Conservation (phyloP, 2,113 vertebrate species). For the Tupaia chinensis region DNA sequence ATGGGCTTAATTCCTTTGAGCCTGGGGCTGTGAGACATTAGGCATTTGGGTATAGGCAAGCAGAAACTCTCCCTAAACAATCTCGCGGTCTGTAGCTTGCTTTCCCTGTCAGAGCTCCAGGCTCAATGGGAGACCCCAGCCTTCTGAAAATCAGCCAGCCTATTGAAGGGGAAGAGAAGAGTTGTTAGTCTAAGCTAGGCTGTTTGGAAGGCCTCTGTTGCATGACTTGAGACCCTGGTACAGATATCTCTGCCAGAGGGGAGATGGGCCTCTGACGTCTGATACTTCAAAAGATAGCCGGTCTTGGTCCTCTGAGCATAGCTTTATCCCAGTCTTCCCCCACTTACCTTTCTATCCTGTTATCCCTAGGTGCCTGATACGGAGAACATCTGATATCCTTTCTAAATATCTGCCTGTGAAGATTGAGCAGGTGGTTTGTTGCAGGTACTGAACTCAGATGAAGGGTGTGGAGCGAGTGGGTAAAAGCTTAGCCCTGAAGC, state of each 20-base stretch:
- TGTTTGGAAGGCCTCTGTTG: conserved; percentile 31
- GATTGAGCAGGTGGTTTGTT: conserved; percentile 98
- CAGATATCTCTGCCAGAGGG: neutral
- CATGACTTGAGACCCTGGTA: neutral
- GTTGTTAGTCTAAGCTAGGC: neutral
- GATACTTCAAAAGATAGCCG: neutral
- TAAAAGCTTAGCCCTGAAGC: neutral
- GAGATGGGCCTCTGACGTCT: conserved; percentile 1
- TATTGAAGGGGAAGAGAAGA: conserved; percentile 40
- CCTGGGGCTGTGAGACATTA: neutral
- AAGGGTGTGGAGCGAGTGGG: neutral
- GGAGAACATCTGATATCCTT: conserved; percentile 97
- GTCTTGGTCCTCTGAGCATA: conserved; percentile 2
- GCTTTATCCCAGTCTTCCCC: conserved; percentile 25
- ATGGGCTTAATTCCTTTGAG: neutral
- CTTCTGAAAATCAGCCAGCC: conserved; percentile 17
- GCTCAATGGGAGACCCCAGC: neutral
- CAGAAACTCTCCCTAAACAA: neutral
- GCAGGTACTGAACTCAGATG: conserved; percentile 89
- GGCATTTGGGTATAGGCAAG: conserved; percentile 8
- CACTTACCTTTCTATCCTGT: conserved; percentile 60
- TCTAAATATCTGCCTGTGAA: conserved; percentile 99
- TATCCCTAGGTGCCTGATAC: conserved; percentile 93
- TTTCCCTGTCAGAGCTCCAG: neutral
- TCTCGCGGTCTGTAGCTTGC: conserved; percentile 24